Evolutionary conservation across 2,888 invertebrate genomes (phyloP), one percentile per base, ranked within the genome.

Genomic region (Thumatha senex): DNA sequence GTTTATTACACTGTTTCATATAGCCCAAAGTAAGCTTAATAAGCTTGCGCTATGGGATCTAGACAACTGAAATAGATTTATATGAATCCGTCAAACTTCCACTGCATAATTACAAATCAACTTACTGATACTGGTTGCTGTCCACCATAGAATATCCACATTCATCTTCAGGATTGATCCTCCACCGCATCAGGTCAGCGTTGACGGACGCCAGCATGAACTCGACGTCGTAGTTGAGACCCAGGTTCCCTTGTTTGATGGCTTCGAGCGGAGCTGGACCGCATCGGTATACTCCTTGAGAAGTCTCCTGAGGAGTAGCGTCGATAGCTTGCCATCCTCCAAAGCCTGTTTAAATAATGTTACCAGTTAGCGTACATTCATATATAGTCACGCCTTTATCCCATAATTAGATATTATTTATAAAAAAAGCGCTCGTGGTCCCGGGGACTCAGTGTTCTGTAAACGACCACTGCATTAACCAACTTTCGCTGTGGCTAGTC

Each of bases 311-410:
- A 0, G 97, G 97, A 0, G 97, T 97, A 0, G 96, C 94, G 74
- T 97, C 97, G 40, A 97, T 93, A 0, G 96, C 96, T 86, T 97
- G 97, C 97, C 97, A 97, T n/a, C 97, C 97, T 0, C 96, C 96
- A 74, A 95, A 96, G 10, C 96, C 95, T 93, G 58, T 4, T 10
- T 1, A n/a, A 31, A 13, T 8, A 31, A 14, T 35, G 12, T 10
- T 43, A 9, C 1, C 3, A n/a, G n/a, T n/a, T n/a, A n/a, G n/a
- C n/a, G n/a, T n/a, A n/a, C n/a, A n/a, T n/a, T n/a, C n/a, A n/a
- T n/a, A n/a, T n/a, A n/a, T n/a, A n/a, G n/a, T n/a, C n/a, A n/a
- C n/a, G n/a, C n/a, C n/a, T n/a, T n/a, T n/a, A n/a, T n/a, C n/a
- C n/a, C n/a, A n/a, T n/a, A n/a, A n/a, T n/a, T n/a, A n/a, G n/a